phyloP scores from a whole-genome alignment of 2,113 vertebrate species.

The Nothocercus julius region DNA sequence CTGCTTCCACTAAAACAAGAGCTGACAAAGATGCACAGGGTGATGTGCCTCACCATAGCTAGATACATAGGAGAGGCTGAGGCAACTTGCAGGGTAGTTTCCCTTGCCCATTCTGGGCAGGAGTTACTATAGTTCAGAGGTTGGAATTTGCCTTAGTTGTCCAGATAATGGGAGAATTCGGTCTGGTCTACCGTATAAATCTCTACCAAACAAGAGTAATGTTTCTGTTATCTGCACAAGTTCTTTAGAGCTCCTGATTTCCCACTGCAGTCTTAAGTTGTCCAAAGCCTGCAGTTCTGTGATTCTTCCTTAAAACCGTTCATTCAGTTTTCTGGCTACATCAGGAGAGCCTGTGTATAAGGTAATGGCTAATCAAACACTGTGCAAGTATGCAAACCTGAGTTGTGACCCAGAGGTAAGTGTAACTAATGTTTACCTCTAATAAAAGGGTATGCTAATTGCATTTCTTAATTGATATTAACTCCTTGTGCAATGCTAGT shows the following conservation, averaged over 20 bases:
- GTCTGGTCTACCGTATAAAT: not conserved
- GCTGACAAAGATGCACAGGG: not conserved
- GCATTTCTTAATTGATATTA: not conserved
- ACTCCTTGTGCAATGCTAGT: not conserved
- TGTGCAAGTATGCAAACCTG: slow-evolving; percentile 87
- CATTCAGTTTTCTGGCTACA: slow-evolving; percentile 88
- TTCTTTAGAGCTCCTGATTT: not conserved
- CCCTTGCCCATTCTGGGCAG: not conserved
- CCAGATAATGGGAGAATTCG: not conserved
- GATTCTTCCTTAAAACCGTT: slow-evolving; percentile 75
- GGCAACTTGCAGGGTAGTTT: not conserved
- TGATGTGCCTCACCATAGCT: not conserved
- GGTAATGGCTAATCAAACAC: slow-evolving; percentile 82
- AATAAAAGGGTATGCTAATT: not conserved
- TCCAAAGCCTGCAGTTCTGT: not conserved
- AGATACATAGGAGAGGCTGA: not conserved
- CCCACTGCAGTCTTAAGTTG: not conserved
- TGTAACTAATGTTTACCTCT: not conserved
- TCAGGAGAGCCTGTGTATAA: slow-evolving; percentile 92
- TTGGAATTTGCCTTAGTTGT: not conserved
- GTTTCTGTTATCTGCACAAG: not conserved
- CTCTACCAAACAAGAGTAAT: not conserved
- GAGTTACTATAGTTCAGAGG: not conserved
- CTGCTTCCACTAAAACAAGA: not conserved
- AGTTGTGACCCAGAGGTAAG: slow-evolving; percentile 90